phyloP scores from a whole-genome alignment of 2,113 vertebrate genomes.

The Melanerpes formicivorus region DNA sequence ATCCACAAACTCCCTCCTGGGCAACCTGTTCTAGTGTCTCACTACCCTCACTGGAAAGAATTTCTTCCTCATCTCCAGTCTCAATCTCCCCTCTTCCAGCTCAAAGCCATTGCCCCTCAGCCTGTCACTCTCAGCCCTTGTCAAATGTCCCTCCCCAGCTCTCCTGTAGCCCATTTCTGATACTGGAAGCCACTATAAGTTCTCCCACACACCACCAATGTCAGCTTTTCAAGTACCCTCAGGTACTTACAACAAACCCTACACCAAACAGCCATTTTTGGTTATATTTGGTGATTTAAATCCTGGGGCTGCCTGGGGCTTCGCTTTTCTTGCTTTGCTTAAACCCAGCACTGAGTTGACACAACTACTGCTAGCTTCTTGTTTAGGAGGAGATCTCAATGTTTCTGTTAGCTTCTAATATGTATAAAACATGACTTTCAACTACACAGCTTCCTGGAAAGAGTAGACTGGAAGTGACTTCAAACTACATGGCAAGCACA shows the following conservation, averaged over 20 bases:
- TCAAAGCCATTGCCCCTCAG: too few relatives aligned
- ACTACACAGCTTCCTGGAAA: not conserved
- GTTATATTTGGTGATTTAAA: not conserved
- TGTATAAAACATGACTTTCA: not conserved
- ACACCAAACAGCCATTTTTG: not conserved
- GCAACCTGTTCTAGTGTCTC: too few relatives aligned
- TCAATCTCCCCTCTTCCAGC: too few relatives aligned
- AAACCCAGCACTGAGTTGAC: not conserved
- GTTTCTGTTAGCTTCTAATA: not conserved
- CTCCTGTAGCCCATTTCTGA: too few relatives aligned
- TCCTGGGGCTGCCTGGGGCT: too few relatives aligned
- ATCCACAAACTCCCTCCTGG: too few relatives aligned
- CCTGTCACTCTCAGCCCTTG: too few relatives aligned
- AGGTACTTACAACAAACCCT: not conserved
- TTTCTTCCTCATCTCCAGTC: too few relatives aligned
- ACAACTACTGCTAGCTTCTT: not conserved
- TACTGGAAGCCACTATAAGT: not conserved
- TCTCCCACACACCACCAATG: not conserved
- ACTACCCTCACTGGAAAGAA: too few relatives aligned
- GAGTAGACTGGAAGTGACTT: not conserved
- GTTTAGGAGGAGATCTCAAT: not conserved
- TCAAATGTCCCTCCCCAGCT: too few relatives aligned
- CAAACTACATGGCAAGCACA: not conserved
- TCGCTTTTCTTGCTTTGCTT: not conserved
- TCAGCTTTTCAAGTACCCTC: not conserved